Conservation (phyloP, 2,888 invertebrate species). For the Platycheirus albimanus region DNA sequence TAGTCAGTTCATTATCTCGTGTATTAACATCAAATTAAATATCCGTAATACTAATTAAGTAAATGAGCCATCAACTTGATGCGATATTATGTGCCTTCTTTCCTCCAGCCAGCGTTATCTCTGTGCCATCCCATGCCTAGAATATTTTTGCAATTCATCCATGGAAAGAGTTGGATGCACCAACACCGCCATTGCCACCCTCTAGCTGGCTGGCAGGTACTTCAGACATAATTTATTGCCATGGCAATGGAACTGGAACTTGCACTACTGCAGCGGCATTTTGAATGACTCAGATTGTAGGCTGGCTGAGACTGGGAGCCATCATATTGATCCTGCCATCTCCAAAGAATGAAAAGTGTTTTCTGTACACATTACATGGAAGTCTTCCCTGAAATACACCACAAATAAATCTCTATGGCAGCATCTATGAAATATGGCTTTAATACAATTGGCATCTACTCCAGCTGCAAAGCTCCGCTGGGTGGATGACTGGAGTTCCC, state of each 20-base stretch:
- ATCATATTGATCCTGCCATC: conserved; percentile 62
- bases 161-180: not conserved
- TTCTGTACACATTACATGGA: conserved; percentile 6
- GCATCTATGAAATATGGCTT: conserved; percentile 16
- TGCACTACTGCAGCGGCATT: not conserved
- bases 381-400: conserved; percentile 26
- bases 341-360: conserved; percentile 43
- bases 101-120: conserved; percentile 46
- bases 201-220: conserved; percentile 47
- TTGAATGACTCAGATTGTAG: conserved; percentile 43
- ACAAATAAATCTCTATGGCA: conserved; percentile 42
- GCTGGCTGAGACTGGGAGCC: conserved; percentile 3
- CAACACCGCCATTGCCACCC: conserved; percentile 18
- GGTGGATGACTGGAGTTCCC: no score
- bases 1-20: conserved; percentile 13
- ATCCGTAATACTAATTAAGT: conserved; percentile 60
- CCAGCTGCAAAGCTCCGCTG: conserved; percentile 13
- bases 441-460: conserved; percentile 56
- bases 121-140: not conserved
- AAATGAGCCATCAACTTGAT: conserved; percentile 69
- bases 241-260: not conserved
- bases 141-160: conserved; percentile 18
- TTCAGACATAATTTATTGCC: conserved; percentile 62
- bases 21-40: conserved; percentile 62
- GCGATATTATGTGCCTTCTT: conserved; percentile 40